A percentile compares a stretch with the other conserved stretches of the same genome.
Conservation (phyloP, 37 sponge, comb jelly and placozoan genomes). For the Beroe ovata region DNA sequence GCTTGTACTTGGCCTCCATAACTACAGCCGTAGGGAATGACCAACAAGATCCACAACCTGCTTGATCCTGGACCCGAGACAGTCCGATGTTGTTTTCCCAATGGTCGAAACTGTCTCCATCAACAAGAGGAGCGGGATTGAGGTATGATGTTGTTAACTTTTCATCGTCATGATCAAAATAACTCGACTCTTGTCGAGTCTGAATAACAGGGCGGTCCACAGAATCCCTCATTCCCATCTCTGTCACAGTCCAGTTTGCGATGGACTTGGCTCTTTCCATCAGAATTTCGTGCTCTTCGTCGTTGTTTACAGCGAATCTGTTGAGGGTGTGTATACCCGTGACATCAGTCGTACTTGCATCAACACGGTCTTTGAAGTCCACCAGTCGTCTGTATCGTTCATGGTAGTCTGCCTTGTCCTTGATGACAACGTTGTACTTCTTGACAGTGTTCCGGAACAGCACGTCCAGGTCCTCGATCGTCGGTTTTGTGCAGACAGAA, state of each 20-base stretch:
- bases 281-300: background rate
- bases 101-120: background rate
- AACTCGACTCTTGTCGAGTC: background rate
- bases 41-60: constrained; percentile 46
- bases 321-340: background rate
- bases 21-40: background rate
- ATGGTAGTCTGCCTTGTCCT: constrained; percentile 1
- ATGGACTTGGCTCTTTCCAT: background rate
- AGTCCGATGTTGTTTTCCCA: constrained; percentile 9
- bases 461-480: background rate
- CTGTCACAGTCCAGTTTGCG: background rate
- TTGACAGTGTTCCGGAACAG: background rate
- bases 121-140: background rate
- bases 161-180: no score
- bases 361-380: background rate
- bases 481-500: background rate
- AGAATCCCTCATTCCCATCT: background rate
- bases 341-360: background rate
- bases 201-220: background rate
- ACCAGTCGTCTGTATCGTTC: background rate
- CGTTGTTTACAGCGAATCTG: constrained; percentile 28
- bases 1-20: constrained; percentile 16
- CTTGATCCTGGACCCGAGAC: background rate
- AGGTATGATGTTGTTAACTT: background rate
- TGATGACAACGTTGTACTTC: background rate